phyloP scores from a whole-genome alignment of 2,797 vertebrate genomes.

The Trichosurus vulpecula region DNA sequence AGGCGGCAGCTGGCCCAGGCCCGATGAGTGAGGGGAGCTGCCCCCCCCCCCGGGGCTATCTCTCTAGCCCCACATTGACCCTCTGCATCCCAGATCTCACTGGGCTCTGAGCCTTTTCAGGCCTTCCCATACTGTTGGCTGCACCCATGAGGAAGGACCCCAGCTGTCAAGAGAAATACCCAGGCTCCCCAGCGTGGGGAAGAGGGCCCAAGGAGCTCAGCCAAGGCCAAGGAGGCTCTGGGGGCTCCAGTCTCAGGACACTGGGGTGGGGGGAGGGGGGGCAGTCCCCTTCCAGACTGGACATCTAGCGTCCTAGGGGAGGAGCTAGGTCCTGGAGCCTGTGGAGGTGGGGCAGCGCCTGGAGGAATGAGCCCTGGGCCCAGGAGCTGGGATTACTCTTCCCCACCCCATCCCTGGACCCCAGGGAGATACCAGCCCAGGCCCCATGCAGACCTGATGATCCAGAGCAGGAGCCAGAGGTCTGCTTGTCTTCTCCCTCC shows the following conservation, averaged over 20 bases:
- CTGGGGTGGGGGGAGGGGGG: too few relatives aligned
- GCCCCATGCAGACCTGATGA: neutral
- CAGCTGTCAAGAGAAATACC: neutral
- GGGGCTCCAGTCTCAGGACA: neutral
- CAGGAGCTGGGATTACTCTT: neutral
- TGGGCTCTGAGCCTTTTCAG: neutral
- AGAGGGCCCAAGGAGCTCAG: neutral
- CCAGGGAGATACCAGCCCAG: neutral
- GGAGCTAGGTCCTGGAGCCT: neutral
- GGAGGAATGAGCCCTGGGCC: neutral
- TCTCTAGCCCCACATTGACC: neutral
- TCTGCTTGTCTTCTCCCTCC: neutral
- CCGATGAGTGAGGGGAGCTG: neutral
- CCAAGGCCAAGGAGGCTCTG: neutral
- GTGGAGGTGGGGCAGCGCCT: too few relatives aligned
- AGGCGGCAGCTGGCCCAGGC: neutral
- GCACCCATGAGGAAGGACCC: neutral
- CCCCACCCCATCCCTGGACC: accelerated
- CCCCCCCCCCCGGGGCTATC: neutral
- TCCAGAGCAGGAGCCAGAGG: accelerated
- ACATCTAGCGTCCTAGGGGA: neutral
- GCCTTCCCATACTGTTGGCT: neutral
- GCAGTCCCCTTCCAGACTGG: neutral
- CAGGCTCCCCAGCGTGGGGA: accelerated
- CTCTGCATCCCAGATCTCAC: neutral